These are phyloP conservation scores for Motacilla alba DNA, from an alignment of 2,113 vertebrate genomes.

Conservation along the genomic window DNA sequence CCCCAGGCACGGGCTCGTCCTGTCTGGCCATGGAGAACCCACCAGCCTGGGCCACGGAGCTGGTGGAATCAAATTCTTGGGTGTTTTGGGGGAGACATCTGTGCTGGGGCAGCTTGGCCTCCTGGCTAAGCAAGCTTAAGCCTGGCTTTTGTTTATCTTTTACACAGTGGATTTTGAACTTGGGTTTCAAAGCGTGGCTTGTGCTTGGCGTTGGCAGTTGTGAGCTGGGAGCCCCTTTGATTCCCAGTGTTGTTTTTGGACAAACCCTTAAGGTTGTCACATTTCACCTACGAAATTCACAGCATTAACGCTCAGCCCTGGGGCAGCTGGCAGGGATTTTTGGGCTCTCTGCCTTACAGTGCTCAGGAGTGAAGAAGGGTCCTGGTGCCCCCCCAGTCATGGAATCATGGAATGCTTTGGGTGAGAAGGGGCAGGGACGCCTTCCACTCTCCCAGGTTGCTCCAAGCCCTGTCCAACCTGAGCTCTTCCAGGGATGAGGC, in stretches of 20 bases:
- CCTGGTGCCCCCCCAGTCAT: background rate
- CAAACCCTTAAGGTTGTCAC: accelerated
- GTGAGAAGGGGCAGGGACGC: background rate
- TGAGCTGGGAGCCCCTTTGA: background rate
- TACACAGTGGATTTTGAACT: background rate
- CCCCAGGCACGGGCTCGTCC: background rate
- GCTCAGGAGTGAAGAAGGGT: background rate
- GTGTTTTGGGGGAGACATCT: background rate
- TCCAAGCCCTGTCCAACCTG: background rate
- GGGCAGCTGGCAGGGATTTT: background rate
- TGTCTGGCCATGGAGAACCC: background rate
- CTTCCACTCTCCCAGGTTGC: background rate
- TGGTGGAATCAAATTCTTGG: background rate
- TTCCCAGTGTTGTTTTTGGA: background rate
- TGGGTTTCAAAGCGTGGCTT: background rate
- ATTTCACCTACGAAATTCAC: background rate
- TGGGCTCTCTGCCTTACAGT: background rate
- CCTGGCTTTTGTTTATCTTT: background rate
- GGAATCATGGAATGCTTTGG: background rate
- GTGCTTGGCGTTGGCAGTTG: background rate
- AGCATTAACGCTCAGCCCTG: accelerated
- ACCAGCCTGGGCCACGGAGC: background rate
- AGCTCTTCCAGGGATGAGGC: background rate
- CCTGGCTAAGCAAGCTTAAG: background rate
- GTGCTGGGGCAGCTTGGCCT: background rate